Evolutionary conservation across 2,797 vertebrate species (phyloP).

Genomic region (Gallinago solitaria): DNA sequence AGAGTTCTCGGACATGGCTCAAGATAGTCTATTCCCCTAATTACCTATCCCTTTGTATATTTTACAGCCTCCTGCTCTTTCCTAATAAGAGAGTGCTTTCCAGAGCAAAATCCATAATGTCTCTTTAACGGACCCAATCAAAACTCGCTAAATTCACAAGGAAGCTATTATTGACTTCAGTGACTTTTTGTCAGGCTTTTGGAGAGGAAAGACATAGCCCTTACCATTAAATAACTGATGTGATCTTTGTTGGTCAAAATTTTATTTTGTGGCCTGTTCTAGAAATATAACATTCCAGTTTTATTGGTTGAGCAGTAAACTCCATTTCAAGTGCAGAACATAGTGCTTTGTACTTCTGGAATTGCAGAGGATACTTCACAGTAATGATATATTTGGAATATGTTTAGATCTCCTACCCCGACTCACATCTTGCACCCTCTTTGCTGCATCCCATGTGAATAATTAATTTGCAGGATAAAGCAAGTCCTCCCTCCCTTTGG

Average conservation of each 20-base stretch:
- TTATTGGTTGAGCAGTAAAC: not conserved
- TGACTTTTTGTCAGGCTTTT: not conserved
- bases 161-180: not conserved
- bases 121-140: not conserved
- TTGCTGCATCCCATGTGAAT: not conserved
- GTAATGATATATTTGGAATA: not conserved
- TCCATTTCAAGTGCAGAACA: not conserved
- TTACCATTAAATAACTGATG: not conserved
- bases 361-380: not conserved
- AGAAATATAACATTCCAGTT: not conserved
- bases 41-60: not conserved
- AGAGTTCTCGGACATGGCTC: not conserved
- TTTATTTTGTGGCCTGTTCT: not conserved
- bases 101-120: not conserved
- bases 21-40: not conserved
- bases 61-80: not conserved
- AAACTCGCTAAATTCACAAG: not conserved
- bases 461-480: not conserved
- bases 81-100: not conserved
- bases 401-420: not conserved
- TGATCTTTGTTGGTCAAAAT: not conserved
- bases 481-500: not conserved
- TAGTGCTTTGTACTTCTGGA: not conserved
- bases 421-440: not conserved
- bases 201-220: not conserved